These are phyloP conservation scores for Lasioglossum vierecki DNA, from an alignment of 2,888 invertebrate species.

Conservation along the genomic window DNA sequence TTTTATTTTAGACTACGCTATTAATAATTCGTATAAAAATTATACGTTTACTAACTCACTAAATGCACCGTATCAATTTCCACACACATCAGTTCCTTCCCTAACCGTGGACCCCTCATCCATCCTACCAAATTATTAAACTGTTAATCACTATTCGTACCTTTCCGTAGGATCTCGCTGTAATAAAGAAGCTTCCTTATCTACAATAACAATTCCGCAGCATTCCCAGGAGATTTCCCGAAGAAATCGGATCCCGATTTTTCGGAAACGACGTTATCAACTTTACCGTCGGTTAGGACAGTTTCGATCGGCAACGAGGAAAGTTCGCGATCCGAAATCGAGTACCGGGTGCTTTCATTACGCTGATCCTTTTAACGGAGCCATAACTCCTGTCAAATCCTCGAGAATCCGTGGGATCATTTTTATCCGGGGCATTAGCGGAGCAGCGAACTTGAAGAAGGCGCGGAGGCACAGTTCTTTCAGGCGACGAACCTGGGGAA, in stretches of 20 bases:
- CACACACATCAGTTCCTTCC: too few species aligned
- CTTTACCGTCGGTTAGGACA: neutral
- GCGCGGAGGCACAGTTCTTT: neutral
- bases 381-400: constrained; percentile 27
- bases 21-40: too few species aligned
- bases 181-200: neutral
- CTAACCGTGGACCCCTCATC: too few species aligned
- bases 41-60: too few species aligned
- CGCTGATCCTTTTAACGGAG: constrained; percentile 43
- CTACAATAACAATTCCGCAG: neutral
- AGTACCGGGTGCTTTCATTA: constrained; percentile 31
- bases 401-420: constrained; percentile 37
- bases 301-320: constrained; percentile 9
- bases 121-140: neutral
- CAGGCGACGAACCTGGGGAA: constrained; percentile 8
- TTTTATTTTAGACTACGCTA: too few species aligned
- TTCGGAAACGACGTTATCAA: neutral
- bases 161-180: neutral
- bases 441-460: constrained; percentile 23
- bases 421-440: constrained; percentile 43
- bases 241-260: neutral
- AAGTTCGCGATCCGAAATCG: constrained; percentile 5
- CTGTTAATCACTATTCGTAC: neutral
- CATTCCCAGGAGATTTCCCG: neutral
- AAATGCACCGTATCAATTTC: too few species aligned